Conservation (phyloP, 1,140 invertebrate species). For the Dreissena polymorpha region DNA sequence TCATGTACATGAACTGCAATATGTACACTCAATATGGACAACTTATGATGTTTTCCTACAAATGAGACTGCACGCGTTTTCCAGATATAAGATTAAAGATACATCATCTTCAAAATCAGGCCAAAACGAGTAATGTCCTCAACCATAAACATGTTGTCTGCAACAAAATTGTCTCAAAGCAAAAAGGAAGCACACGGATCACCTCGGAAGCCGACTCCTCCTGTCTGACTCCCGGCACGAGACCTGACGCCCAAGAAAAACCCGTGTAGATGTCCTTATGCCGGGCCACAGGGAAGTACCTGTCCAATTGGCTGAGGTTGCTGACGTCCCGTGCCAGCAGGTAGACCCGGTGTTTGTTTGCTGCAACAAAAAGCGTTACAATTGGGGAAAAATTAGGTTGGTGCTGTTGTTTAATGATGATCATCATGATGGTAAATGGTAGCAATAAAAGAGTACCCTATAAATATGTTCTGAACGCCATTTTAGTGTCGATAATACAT, state of each 20-base stretch:
- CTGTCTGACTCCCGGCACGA: conserved; percentile 67
- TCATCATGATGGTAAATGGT: too few species aligned
- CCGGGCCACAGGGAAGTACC: conserved; percentile 66
- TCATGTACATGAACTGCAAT: too few species aligned
- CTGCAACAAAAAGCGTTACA: neutral
- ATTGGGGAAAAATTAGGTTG: neutral
- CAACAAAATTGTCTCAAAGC: too few species aligned
- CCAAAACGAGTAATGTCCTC: too few species aligned
- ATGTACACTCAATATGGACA: too few species aligned
- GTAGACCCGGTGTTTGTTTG: conserved; percentile 63
- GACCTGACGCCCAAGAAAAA: conserved; percentile 71
- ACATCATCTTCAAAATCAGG: too few species aligned
- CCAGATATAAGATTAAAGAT: too few species aligned
- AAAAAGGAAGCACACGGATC: neutral
- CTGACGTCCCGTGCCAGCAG: conserved; percentile 68
- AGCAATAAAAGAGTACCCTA: neutral
- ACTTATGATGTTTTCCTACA: too few species aligned
- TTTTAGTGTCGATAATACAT: neutral
- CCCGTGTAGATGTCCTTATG: conserved; percentile 72
- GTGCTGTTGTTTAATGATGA: too few species aligned
- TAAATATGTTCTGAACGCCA: neutral
- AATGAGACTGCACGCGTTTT: too few species aligned
- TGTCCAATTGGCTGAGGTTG: conserved; percentile 65
- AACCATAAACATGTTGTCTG: too few species aligned
- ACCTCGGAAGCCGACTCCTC: conserved; percentile 75